Percentiles rank a stretch among this genome's conserved stretches.
Conservation (phyloP, 2,888 invertebrate genomes). For the Cheilosia pagana region DNA sequence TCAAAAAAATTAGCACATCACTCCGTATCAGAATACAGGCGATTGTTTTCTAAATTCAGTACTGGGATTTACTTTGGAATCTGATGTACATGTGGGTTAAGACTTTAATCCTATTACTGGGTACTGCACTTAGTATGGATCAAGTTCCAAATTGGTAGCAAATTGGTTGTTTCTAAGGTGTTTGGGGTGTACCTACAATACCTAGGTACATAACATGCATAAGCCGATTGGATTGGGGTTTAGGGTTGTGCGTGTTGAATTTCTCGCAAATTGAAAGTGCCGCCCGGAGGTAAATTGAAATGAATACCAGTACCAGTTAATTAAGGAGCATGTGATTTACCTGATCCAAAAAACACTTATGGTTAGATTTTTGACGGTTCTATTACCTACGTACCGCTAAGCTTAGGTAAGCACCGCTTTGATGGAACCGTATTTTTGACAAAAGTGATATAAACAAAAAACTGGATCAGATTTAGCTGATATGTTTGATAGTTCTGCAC, state of each 20-base stretch:
- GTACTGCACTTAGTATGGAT: slow-evolving; percentile 20
- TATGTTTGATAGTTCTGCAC: too few species aligned
- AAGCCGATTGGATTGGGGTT: slow-evolving; percentile 9
- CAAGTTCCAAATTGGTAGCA: slow-evolving; percentile 30
- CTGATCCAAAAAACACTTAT: too few species aligned
- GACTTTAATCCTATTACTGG: slow-evolving; percentile 41
- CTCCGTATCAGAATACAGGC: background rate
- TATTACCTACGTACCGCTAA: too few species aligned
- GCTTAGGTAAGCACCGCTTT: too few species aligned
- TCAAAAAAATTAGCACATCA: background rate
- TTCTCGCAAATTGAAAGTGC: background rate
- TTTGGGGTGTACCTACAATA: background rate
- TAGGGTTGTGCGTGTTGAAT: background rate
- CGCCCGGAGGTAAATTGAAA: background rate
- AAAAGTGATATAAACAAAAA: too few species aligned
- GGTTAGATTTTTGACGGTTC: too few species aligned
- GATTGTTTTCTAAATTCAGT: slow-evolving; percentile 2
- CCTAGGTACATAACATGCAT: background rate
- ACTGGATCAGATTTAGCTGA: too few species aligned
- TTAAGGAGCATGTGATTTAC: too few species aligned
- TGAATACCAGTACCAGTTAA: background rate
- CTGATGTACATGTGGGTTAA: slow-evolving; percentile 29
- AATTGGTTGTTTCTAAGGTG: slow-evolving; percentile 17
- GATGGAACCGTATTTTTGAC: too few species aligned
- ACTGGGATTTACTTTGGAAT: background rate